Evolutionary conservation across 2,113 vertebrate genomes (phyloP).

Genomic region (Kryptolebias marmoratus): DNA sequence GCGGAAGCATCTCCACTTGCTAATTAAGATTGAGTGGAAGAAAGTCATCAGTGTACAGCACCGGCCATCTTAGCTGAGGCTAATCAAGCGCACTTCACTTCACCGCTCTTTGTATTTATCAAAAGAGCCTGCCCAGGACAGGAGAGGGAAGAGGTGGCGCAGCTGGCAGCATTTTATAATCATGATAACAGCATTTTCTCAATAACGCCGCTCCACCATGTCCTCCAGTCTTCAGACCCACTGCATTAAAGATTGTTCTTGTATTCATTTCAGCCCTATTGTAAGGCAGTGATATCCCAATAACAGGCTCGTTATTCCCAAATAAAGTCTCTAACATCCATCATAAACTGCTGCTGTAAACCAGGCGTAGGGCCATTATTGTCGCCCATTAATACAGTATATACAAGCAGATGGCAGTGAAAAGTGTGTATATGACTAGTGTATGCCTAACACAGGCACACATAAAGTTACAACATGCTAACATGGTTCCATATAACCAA

Average conservation of each 20-base stretch:
- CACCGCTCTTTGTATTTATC: conserved; percentile 61
- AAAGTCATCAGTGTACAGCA: conserved; percentile 66
- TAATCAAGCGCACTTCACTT: conserved; percentile 71
- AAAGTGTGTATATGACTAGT: background rate
- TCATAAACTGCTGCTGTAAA: conserved; percentile 75
- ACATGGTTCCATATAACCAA: background rate
- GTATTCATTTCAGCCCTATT: conserved; percentile 55
- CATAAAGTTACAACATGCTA: background rate
- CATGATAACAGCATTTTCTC: conserved; percentile 29
- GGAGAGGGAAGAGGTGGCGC: conserved; percentile 14
- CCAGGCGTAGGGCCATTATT: conserved; percentile 70
- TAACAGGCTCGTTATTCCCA: conserved; percentile 78
- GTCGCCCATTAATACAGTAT: conserved; percentile 73
- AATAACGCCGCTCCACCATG: background rate
- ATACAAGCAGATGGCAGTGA: conserved; percentile 62
- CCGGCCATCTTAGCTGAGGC: conserved; percentile 56
- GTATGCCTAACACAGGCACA: background rate
- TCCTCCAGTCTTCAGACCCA: conserved; percentile 10
- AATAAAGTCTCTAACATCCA: conserved; percentile 78
- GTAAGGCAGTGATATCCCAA: conserved; percentile 64
- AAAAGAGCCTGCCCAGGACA: conserved; percentile 25
- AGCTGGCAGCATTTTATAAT: conserved; percentile 28
- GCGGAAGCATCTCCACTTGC: conserved; percentile 72
- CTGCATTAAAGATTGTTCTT: background rate
- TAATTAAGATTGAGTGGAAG: conserved; percentile 79